These are phyloP conservation scores for Neogobius melanostomus DNA, from an alignment of 2,113 vertebrate species.

Conservation along the genomic window DNA sequence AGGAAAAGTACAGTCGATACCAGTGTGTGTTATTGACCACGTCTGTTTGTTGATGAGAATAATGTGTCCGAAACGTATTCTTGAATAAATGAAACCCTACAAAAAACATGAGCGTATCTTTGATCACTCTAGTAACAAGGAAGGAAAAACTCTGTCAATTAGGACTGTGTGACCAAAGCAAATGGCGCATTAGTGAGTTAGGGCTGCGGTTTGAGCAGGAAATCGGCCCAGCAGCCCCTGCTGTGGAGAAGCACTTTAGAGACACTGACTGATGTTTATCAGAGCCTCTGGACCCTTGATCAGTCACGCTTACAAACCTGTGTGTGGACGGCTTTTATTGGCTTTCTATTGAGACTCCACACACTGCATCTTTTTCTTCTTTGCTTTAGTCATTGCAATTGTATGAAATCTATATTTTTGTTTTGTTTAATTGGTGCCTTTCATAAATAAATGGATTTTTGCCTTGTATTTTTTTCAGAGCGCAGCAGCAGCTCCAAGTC, in stretches of 20 bases:
- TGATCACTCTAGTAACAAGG: constrained; percentile 58
- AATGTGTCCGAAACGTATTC: background rate
- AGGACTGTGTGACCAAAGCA: constrained; percentile 72
- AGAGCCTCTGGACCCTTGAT: constrained; percentile 55
- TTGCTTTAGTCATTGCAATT: background rate
- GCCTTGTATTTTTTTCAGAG: constrained; percentile 58
- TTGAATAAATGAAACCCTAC: constrained; percentile 37
- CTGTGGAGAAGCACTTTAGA: constrained; percentile 71
- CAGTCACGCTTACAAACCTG: constrained; percentile 30
- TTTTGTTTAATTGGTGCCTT: background rate
- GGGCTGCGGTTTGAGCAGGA: constrained; percentile 74
- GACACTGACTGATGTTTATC: constrained; percentile 64
- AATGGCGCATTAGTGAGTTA: constrained; percentile 80
- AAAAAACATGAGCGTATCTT: constrained; percentile 67
- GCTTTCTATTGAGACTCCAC: background rate
- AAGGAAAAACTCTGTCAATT: constrained; percentile 67
- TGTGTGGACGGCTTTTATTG: background rate
- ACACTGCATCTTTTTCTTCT: background rate
- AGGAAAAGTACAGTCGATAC: constrained; percentile 64
- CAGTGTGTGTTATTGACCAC: constrained; percentile 61
- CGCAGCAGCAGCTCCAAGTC: constrained; percentile 80
- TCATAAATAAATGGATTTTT: background rate
- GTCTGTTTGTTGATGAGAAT: constrained; percentile 30
- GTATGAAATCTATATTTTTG: background rate
- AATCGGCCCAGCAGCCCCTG: constrained; percentile 60